phyloP scores from a whole-genome alignment of 1,140 invertebrate species.

The Heliconius eleuchia region DNA sequence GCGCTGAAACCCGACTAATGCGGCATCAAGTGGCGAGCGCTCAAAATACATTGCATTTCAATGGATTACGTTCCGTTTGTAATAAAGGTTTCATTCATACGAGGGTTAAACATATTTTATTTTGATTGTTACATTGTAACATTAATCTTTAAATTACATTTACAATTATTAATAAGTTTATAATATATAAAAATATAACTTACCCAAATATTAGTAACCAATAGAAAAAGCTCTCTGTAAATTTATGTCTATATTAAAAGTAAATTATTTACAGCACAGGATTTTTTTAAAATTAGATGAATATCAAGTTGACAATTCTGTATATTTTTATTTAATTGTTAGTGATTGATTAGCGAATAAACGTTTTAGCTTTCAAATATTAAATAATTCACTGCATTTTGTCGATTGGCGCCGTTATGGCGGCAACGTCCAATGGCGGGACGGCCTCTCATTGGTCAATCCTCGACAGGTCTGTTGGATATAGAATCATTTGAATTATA shows the following conservation, averaged over 20 bases:
- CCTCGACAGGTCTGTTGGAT: constrained; percentile 48
- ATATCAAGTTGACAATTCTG: too few species aligned
- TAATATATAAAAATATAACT: neutral
- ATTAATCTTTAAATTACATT: neutral
- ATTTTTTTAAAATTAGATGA: too few species aligned
- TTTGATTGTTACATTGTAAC: neutral
- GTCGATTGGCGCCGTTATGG: constrained; percentile 53
- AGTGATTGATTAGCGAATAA: neutral
- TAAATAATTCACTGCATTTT: constrained; percentile 35
- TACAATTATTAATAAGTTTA: neutral
- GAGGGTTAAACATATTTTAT: constrained; percentile 16
- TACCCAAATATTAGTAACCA: neutral
- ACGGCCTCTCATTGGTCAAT: constrained; percentile 57
- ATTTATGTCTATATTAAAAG: neutral
- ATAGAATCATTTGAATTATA: constrained; percentile 16
- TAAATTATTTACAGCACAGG: too few species aligned
- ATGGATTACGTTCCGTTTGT: constrained; percentile 61
- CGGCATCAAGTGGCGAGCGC: constrained; percentile 63
- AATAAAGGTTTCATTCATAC: constrained; percentile 58
- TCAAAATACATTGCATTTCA: constrained; percentile 67
- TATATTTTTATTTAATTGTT: neutral
- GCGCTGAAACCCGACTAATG: constrained; percentile 78
- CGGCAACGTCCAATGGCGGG: constrained; percentile 44
- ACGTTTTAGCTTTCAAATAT: neutral
- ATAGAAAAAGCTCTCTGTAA: neutral